Conservation (phyloP, 1,140 invertebrate genomes). For the Cyphomyrmex costatus region DNA sequence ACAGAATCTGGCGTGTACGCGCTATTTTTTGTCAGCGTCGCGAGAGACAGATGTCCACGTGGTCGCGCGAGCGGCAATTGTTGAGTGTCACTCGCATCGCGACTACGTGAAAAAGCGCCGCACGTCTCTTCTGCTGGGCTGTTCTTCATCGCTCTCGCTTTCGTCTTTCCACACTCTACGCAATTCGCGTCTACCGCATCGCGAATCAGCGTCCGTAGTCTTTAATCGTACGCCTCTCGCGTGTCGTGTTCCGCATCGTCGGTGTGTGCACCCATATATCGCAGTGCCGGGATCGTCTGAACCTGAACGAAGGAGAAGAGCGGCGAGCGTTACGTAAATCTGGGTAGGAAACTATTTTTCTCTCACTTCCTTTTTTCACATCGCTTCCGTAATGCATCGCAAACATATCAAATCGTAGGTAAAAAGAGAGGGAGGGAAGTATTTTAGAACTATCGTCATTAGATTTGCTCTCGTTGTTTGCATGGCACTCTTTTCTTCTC, state of each 20-base stretch:
- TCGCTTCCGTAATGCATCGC: constrained; percentile 27
- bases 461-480: neutral
- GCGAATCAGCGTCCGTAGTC: neutral
- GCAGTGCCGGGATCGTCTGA: neutral
- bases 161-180: neutral
- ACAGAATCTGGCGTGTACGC: constrained; percentile 14
- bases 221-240: constrained; percentile 21
- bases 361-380: neutral
- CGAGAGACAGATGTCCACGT: constrained; percentile 29
- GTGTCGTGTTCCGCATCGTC: constrained; percentile 10
- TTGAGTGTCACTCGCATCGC: constrained; percentile 37
- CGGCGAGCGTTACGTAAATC: constrained; percentile 33
- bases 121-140: neutral
- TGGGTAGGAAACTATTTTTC: constrained; percentile 20
- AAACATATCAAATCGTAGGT: constrained; percentile 22
- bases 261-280: neutral
- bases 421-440: neutral
- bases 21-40: constrained; percentile 38
- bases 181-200: neutral
- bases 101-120: neutral
- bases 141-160: neutral
- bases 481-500: constrained; percentile 10
- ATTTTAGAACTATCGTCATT: neutral
- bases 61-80: constrained; percentile 35
- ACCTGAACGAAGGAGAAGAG: constrained; percentile 7